A percentile compares a stretch with the other conserved stretches of the same genome.
phyloP scores from a whole-genome alignment of 2,113 vertebrate species.

The Scophthalmus maximus region DNA sequence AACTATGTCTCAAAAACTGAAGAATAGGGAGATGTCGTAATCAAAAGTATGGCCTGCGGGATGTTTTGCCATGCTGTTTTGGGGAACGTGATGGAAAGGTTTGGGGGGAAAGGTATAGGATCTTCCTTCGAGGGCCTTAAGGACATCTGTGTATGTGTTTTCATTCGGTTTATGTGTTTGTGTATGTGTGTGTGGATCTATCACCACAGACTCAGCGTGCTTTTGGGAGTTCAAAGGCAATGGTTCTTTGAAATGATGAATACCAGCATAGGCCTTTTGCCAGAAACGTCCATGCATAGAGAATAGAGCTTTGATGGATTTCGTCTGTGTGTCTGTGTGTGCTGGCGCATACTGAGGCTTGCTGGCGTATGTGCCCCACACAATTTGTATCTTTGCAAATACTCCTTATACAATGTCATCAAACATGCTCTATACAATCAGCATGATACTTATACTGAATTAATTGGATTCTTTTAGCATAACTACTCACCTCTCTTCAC shows the following conservation, averaged over 20 bases:
- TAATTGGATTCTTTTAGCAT: not conserved
- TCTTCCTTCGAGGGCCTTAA: constrained; percentile 46
- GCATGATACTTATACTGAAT: not conserved
- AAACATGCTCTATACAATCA: not conserved
- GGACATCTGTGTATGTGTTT: constrained; percentile 48
- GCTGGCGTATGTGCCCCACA: not conserved
- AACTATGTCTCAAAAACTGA: constrained; percentile 31
- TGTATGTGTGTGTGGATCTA: constrained; percentile 28
- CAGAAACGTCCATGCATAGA: constrained; percentile 46
- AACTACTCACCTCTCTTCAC: not conserved
- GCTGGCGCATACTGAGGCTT: not conserved
- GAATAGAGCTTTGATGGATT: constrained; percentile 53
- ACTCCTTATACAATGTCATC: not conserved
- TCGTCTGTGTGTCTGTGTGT: not conserved
- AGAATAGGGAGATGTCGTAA: constrained; percentile 25
- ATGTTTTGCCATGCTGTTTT: constrained; percentile 63
- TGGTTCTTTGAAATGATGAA: constrained; percentile 72
- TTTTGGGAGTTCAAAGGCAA: constrained; percentile 72
- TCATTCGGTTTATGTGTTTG: constrained; percentile 2
- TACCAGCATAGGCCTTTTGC: constrained; percentile 58
- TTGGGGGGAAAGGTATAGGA: constrained; percentile 31
- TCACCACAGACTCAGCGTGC: constrained; percentile 54
- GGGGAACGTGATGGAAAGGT: constrained; percentile 53
- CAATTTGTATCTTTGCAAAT: constrained; percentile 5
- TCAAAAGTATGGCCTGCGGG: constrained; percentile 53